A percentile compares a stretch with the other conserved stretches of the same genome.
phyloP scores from a whole-genome alignment of 2,797 vertebrate species.

The Acanthurus tractus region DNA sequence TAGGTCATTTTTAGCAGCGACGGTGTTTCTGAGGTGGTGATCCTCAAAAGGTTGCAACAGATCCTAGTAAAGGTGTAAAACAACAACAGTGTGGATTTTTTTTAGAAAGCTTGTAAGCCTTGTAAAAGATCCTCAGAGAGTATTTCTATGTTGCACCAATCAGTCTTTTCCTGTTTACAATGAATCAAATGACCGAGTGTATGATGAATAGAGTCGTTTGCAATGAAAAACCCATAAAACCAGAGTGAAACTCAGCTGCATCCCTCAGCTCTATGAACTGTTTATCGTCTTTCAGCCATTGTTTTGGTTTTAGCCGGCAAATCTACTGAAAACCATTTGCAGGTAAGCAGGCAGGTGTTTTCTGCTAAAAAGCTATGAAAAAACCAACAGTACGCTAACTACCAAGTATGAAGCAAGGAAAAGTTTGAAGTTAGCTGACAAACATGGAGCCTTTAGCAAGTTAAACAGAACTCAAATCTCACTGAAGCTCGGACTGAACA shows the following conservation, averaged over 20 bases:
- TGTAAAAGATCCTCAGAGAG: not conserved
- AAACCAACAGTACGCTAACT: too few relatives aligned
- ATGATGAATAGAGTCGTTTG: not conserved
- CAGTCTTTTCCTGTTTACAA: slow-evolving; percentile 4
- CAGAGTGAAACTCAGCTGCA: too few relatives aligned
- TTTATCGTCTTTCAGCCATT: not conserved
- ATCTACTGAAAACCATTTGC: not conserved
- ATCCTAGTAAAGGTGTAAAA: not conserved
- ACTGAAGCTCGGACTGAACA: too few relatives aligned
- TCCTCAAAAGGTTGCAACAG: slow-evolving; percentile 3
- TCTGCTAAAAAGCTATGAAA: too few relatives aligned
- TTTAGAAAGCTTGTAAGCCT: not conserved
- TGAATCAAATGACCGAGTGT: not conserved
- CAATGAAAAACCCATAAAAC: not conserved
- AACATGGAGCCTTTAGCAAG: not conserved
- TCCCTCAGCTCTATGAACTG: not conserved
- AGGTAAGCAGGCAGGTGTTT: not conserved
- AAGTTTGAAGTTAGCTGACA: too few relatives aligned
- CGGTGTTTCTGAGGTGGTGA: not conserved
- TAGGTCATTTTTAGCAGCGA: not conserved
- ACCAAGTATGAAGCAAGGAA: too few relatives aligned
- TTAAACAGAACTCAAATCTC: not conserved
- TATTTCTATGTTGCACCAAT: slow-evolving; percentile 4
- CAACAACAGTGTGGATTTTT: not conserved
- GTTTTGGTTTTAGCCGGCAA: not conserved